These are phyloP conservation scores for Petrocephalus schoutedeni DNA, from an alignment of 2,797 vertebrate genomes.

Conservation along the genomic window DNA sequence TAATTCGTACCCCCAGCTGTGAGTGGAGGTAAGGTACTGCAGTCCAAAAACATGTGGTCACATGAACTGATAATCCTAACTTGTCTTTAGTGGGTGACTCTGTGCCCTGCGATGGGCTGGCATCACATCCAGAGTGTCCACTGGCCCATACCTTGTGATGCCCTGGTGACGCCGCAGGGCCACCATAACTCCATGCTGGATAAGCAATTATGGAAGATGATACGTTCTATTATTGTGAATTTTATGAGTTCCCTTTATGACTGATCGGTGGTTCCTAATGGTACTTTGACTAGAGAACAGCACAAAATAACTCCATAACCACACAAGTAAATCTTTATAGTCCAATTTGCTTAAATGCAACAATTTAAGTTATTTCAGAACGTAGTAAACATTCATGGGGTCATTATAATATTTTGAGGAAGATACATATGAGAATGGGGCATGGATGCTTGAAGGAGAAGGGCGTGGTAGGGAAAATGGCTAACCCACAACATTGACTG, in stretches of 20 bases:
- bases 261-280: background rate
- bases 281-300: background rate
- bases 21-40: background rate
- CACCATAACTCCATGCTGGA: background rate
- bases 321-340: background rate
- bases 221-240: background rate
- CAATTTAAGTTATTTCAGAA: background rate
- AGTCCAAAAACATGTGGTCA: background rate
- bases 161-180: background rate
- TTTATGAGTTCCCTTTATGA: background rate
- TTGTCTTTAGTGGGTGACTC: background rate
- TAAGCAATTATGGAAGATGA: background rate
- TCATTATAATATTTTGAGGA: background rate
- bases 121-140: background rate
- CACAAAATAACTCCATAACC: background rate
- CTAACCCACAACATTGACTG: background rate
- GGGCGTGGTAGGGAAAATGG: background rate
- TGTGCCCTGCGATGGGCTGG: background rate
- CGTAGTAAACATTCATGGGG: background rate
- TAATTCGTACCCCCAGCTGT: background rate
- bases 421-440: background rate
- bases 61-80: background rate
- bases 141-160: background rate
- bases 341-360: background rate
- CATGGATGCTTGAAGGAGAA: background rate